Evolutionary conservation across 2,113 vertebrate species (phyloP).

Genomic region (Neotoma lepida): DNA sequence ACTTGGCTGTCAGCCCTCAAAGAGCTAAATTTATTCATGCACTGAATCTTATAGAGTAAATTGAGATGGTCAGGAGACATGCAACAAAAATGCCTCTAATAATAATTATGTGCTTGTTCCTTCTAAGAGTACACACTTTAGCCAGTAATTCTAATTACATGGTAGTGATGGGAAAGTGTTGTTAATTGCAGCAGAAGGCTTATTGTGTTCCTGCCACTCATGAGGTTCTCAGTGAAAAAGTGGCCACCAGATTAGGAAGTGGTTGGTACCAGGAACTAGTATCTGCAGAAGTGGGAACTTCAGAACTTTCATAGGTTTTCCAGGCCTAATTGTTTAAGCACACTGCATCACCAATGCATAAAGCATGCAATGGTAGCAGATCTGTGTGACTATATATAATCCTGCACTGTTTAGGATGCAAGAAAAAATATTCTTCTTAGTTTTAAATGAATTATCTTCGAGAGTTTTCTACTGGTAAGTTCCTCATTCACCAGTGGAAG

Average conservation of each 20-base stretch:
- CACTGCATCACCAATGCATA: neutral
- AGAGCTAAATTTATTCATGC: conserved; percentile 52
- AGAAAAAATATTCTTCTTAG: neutral
- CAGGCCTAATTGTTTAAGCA: neutral
- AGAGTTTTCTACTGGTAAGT: neutral
- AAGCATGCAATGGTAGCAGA: neutral
- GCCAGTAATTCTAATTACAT: conserved; percentile 62
- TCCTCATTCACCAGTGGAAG: neutral
- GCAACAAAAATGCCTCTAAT: conserved; percentile 25
- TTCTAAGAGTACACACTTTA: conserved; percentile 63
- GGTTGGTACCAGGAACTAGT: neutral
- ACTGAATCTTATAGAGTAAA: neutral
- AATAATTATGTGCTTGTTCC: conserved; percentile 39
- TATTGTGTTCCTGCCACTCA: neutral
- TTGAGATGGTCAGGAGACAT: conserved; percentile 34
- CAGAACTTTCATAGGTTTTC: neutral
- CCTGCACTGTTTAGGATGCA: neutral
- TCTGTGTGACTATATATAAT: neutral
- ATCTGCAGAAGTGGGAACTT: neutral
- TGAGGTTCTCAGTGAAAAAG: conserved; percentile 63
- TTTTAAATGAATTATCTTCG: neutral
- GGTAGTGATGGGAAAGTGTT: conserved; percentile 36
- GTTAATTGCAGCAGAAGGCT: conserved; percentile 58
- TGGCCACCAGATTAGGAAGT: neutral
- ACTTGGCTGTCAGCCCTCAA: neutral